Base-by-base conservation (phyloP, 2,113 vertebrate genomes). In the Anoura caudifer region DNA sequence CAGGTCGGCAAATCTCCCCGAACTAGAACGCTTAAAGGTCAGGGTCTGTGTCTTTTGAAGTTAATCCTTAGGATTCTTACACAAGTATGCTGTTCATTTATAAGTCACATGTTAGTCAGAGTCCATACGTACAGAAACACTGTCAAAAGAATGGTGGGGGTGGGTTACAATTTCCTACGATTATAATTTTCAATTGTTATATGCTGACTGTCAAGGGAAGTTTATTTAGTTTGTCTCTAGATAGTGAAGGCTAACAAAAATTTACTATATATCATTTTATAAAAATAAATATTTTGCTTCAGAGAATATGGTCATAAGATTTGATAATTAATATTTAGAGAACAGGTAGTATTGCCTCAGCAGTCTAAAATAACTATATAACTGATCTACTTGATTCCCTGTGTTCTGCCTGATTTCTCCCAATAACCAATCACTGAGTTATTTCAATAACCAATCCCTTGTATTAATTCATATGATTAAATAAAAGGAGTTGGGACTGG, bases 381-480 rank as follows among this genome's bases (percentile, higher is more conserved):
- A 90, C 67, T 65, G 16, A 82, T 85, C 31, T 22, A 0, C 50
- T 67, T 89, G 5, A 81, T 15, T 89, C 19, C 31, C n/a, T 95
- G 14, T 69, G 11, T 79, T 82, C 50, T 86, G 2, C 41, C 77
- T 93, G 43, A 76, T 65, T 90, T 77, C 15, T 9, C n/a, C 4
- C 82, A 91, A 43, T 47, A 92, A 20, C 14, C 56, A 94, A 54
- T 87, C 61, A 81, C 24, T 92, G 12, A 83, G 16, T 56, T 85
- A 63, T 28, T 65, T 94, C 80, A 90, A 38, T 43, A 91, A 24
- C 14, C 47, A 95, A 61, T 87, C 59, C 77, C 24, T 92, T 87
- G 47, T 91, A 84, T 81, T 76, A 84, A 87, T 96, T 93, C 94
- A 85, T 80, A 36, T 75, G 22, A 52, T 5, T 72, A 38, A 94